Evolutionary conservation across 2,797 vertebrate species (phyloP).

Genomic region (Chloroceryle inda): DNA sequence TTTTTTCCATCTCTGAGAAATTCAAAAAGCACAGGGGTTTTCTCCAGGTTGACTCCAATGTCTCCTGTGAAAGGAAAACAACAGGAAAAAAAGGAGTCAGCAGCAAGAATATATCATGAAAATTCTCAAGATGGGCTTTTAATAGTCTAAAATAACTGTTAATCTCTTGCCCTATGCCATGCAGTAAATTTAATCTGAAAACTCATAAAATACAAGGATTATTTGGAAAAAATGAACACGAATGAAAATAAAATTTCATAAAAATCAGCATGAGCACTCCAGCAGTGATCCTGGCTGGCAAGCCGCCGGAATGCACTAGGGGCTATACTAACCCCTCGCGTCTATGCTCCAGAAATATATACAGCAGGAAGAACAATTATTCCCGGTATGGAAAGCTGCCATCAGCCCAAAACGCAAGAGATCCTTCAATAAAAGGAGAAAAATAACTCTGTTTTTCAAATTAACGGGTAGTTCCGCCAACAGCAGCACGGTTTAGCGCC

Average conservation of each 20-base stretch:
- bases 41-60: constrained; percentile 76
- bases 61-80: constrained; percentile 75
- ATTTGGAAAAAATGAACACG: background rate
- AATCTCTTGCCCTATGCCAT: fast-evolving
- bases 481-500: fast-evolving
- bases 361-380: fast-evolving
- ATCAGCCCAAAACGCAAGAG: fast-evolving
- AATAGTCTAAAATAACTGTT: fast-evolving
- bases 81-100: background rate
- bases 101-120: background rate
- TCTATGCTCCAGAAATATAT: background rate
- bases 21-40: constrained; percentile 79
- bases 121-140: background rate
- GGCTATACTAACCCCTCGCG: fast-evolving
- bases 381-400: background rate
- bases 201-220: fast-evolving
- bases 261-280: too few relatives aligned
- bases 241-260: background rate
- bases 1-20: constrained; percentile 81
- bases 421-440: background rate
- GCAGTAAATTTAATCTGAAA: fast-evolving
- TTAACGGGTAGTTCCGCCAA: too few relatives aligned
- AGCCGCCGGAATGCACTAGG: fast-evolving
- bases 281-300: background rate
- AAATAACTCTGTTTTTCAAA: background rate